These are phyloP conservation scores for Poecilus cupreus DNA, from an alignment of 2,888 invertebrate species.

Conservation along the genomic window DNA sequence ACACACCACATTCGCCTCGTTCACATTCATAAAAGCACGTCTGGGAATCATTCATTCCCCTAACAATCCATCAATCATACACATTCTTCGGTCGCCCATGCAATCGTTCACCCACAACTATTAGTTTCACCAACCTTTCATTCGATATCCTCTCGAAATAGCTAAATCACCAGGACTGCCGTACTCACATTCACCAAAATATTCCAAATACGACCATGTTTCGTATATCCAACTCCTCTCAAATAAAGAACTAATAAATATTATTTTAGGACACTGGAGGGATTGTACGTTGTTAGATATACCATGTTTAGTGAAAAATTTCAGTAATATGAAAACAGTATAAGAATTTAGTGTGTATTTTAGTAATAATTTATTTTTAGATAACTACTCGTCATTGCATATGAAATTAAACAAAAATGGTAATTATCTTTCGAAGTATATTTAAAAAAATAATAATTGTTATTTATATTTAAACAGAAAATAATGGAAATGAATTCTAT, in stretches of 20 bases:
- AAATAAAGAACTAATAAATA: neutral
- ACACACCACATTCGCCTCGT: too few relatives aligned
- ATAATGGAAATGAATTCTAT: constrained; percentile 56
- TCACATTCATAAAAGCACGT: too few relatives aligned
- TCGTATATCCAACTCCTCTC: too few relatives aligned
- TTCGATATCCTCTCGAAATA: too few relatives aligned
- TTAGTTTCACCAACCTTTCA: too few relatives aligned
- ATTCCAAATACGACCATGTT: too few relatives aligned
- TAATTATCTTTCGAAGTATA: constrained; percentile 50
- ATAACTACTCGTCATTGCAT: constrained; percentile 60
- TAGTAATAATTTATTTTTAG: constrained; percentile 55
- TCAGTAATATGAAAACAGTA: constrained; percentile 59
- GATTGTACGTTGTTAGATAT: constrained; percentile 62
- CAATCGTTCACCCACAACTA: too few relatives aligned
- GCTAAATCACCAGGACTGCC: too few relatives aligned
- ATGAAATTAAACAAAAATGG: constrained; percentile 50
- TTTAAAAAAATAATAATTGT: neutral
- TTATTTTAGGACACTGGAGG: constrained; percentile 26
- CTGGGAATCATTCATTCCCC: too few relatives aligned
- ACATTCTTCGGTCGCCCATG: too few relatives aligned
- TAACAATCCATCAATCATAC: too few relatives aligned
- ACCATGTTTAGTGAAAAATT: constrained; percentile 62
- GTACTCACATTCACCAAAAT: too few relatives aligned
- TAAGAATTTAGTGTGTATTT: neutral
- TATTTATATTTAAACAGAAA: neutral